Evolutionary conservation across 2,888 invertebrate species (phyloP), one percentile per base, ranked within the genome.

Genomic region (Drosophila meridiana): DNA sequence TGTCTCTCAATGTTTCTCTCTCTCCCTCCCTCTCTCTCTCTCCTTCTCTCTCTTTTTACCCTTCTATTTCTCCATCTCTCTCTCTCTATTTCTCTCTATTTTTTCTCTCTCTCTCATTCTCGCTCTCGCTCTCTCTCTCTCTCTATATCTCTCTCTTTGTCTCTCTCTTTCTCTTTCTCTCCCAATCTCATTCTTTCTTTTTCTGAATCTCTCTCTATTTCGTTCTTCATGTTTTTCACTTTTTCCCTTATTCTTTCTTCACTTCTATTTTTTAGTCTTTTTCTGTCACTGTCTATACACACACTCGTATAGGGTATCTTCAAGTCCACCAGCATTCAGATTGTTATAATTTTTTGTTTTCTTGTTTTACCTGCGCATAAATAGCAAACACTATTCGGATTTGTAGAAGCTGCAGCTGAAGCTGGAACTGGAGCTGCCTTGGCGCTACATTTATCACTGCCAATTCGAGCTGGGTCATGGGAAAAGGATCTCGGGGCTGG

Each of bases 391-490:
- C 79, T 89, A 78, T 89, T 74, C 60, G 76, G 87, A 69, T 72
- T 83, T 83, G 74, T 61, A 74, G 70, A 74, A 80, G 73, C 65
- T 70, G 60, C 38, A 62, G 57, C 61, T 65, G 65, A 53, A 58
- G 57, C 62, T 70, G 56, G 28, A 66, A 63, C 52, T 69, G 74
- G 26, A 60, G 57, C 73, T 68, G 59, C 61, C 65, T 70, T 74
- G 82, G 82, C 71, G 76, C 82, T 75, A 87, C 84, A 85, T 85
- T 85, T 85, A 85, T 85, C 84, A 85, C 89, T 85, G 84, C 87
- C 84, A 85, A 89, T 76, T 89, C 87, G 84, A 53, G 57, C n/a
- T 50, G 60, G 52, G 57, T 14, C 57, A 28, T 52, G 53, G 60
- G 60, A 52, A 73, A 40, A 52, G 40, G 56, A 52, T 40, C 50